These are phyloP conservation scores for Drosophila kurseongensis DNA, from an alignment of 1,140 invertebrate genomes.

Conservation along the genomic window DNA sequence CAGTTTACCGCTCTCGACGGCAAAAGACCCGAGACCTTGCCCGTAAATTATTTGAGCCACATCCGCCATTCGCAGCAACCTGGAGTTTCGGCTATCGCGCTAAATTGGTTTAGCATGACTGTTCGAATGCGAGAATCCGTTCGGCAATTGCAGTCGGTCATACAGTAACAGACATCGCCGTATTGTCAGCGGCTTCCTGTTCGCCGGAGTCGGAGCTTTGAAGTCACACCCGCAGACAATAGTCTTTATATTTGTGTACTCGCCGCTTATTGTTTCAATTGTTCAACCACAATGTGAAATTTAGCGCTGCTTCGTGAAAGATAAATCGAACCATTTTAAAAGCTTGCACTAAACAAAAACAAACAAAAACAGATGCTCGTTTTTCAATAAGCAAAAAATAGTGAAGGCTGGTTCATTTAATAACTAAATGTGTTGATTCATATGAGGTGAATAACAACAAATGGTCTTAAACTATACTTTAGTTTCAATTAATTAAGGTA, in stretches of 20 bases:
- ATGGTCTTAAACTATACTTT: too few species aligned
- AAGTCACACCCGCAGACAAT: slow-evolving; percentile 37
- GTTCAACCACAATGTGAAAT: slow-evolving; percentile 6
- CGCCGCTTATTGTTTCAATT: slow-evolving; percentile 23
- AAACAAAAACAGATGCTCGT: not conserved
- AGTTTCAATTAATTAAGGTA: too few species aligned
- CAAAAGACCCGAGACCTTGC: slow-evolving; percentile 19
- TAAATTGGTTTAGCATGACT: slow-evolving; percentile 48
- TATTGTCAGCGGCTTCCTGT: slow-evolving; percentile 28
- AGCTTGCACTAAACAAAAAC: slow-evolving; percentile 1
- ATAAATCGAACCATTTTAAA: slow-evolving; percentile 18
- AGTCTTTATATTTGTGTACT: slow-evolving; percentile 21
- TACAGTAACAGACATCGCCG: slow-evolving; percentile 24
- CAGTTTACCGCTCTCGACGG: slow-evolving; percentile 18
- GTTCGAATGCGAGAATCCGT: slow-evolving; percentile 20
- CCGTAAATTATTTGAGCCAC: slow-evolving; percentile 25
- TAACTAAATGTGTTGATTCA: too few species aligned
- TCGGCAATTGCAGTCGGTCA: slow-evolving; percentile 35
- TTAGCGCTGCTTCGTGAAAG: slow-evolving; percentile 9
- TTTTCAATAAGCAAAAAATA: not conserved
- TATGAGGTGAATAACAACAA: too few species aligned
- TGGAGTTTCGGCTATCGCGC: slow-evolving; percentile 24
- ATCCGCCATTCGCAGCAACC: slow-evolving; percentile 23
- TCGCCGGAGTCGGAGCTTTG: slow-evolving; percentile 34
- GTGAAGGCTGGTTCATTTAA: too few species aligned